These are phyloP conservation scores for Prionace glauca DNA, from an alignment of 2,797 vertebrate species.

Conservation along the genomic window DNA sequence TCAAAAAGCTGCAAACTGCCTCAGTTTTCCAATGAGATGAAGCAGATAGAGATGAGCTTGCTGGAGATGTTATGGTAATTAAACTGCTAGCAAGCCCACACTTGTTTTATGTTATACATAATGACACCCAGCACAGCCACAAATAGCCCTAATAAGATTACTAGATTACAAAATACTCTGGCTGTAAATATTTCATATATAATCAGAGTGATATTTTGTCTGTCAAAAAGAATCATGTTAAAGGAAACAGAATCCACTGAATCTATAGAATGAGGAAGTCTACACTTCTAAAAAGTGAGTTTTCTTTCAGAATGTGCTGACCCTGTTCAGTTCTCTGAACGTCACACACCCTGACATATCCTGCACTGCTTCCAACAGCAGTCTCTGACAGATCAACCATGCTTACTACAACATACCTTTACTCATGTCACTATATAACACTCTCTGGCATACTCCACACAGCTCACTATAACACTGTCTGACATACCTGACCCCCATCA, in stretches of 20 bases:
- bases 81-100: neutral
- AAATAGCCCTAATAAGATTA: neutral
- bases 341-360: neutral
- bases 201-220: neutral
- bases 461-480: neutral
- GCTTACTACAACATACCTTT: neutral
- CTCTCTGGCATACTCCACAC: neutral
- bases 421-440: neutral
- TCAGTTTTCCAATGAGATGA: neutral
- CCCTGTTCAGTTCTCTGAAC: neutral
- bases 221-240: neutral
- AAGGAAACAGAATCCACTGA: neutral
- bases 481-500: neutral
- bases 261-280: neutral
- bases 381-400: neutral
- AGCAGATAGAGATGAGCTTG: neutral
- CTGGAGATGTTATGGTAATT: neutral
- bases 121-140: neutral
- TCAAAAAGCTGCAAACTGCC: neutral
- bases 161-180: no score
- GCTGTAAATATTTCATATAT: neutral
- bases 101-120: constrained; percentile 10
- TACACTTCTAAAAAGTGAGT: neutral
- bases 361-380: neutral
- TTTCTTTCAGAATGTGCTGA: neutral